Base-by-base conservation (phyloP, 2,797 vertebrate genomes). In the Myotis vivesi region DNA sequence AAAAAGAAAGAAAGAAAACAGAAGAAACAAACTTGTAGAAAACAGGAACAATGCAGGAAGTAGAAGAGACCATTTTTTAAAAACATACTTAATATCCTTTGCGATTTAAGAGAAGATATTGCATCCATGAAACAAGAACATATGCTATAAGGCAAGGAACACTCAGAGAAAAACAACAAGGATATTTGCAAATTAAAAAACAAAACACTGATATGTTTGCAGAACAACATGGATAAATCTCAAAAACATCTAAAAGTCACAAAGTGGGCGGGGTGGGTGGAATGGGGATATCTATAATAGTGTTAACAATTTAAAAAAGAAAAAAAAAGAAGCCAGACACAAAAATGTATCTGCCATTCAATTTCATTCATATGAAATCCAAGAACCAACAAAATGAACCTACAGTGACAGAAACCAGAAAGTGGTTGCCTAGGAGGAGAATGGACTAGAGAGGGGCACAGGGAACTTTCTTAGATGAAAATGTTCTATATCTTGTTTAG, bases 41-140 rank as follows among this genome's bases (percentile, higher is more conserved):
- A 80, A 87, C 8, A 90, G 44, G 25, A 91, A 62, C 8, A 4
- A 80, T 84, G 30, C 15, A 57, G 59, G 22, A 19, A 75, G 25
- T 71, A 51, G 41, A 68, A 94, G 44, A 73, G 15, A 77, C 51
- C 12, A 8, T 55, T 89, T 85, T 51, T 57, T 57, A 1, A 22
- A 89, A 89, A 71, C n/a, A 22, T 55, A 69, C 16, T 62, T 81
- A 49, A 30, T 55, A 38, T 20, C 66, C 46, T 84, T 81, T 64
- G 73, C 80, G 72, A 88, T 87, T 81, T 64, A 85, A 89, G 38
- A 49, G 62, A 76, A 68, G 17, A 22, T 66, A 55, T 13, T 25
- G 17, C 6, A 22, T 51, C 41, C 46, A 51, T 59, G 75, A 89
- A 94, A 75, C n/a, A 95, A 86, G 62, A 81, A 92, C 53, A 88